phyloP scores from a whole-genome alignment of 2,113 vertebrate genomes.

The Grallaria varia region DNA sequence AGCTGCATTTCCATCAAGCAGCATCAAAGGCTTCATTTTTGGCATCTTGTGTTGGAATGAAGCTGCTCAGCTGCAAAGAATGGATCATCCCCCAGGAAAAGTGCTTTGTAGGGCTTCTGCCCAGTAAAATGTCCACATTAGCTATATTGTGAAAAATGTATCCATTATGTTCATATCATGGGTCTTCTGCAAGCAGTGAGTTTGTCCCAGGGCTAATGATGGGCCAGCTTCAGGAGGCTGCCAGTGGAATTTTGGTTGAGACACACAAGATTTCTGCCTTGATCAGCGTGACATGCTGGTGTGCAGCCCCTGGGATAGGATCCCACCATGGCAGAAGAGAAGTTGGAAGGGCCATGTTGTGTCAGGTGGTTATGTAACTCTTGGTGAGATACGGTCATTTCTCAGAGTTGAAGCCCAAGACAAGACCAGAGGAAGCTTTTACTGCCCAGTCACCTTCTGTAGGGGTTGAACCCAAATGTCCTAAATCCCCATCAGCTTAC shows the following conservation, averaged over 20 bases:
- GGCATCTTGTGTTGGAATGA: not conserved
- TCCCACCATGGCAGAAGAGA: not conserved
- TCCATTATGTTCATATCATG: not conserved
- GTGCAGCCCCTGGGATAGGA: not conserved
- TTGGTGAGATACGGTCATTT: not conserved
- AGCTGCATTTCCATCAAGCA: not conserved
- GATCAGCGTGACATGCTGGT: not conserved
- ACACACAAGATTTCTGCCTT: not conserved
- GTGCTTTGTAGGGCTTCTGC: not conserved
- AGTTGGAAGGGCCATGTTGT: not conserved
- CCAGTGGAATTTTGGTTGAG: not conserved
- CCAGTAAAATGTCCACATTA: not conserved
- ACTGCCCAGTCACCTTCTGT: not conserved
- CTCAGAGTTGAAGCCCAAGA: not conserved
- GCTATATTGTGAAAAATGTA: slow-evolving; percentile 3
- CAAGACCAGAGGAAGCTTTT: not conserved
- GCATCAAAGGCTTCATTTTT: not conserved
- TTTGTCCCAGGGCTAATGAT: not conserved
- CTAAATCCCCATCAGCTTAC: not conserved
- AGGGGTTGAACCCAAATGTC: not conserved
- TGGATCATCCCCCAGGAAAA: not conserved
- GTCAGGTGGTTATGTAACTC: not conserved
- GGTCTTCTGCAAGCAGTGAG: not conserved
- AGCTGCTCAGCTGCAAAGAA: not conserved
- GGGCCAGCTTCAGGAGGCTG: not conserved